Evolutionary conservation across 1,140 invertebrate species (phyloP).

Genomic region (Plutomurus gul): DNA sequence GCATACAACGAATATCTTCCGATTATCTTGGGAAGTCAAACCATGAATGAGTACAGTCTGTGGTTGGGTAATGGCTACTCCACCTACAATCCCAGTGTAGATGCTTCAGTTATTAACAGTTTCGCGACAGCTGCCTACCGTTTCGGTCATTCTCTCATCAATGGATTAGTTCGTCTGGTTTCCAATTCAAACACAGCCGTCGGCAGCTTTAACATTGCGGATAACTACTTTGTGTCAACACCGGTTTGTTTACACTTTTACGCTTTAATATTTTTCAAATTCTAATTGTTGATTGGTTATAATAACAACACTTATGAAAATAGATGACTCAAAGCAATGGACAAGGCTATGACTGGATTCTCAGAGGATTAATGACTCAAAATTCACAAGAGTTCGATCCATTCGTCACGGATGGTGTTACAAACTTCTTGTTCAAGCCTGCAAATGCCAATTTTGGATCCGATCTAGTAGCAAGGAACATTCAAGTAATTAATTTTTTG

Average conservation of each 20-base stretch:
- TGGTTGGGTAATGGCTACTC: slow-evolving; percentile 65
- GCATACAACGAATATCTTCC: slow-evolving; percentile 88
- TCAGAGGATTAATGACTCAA: slow-evolving; percentile 81
- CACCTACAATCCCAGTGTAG: slow-evolving; percentile 70
- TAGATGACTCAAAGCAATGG: slow-evolving; percentile 42
- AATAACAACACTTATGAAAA: neutral
- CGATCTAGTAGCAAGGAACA: slow-evolving; percentile 76
- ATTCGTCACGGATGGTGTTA: slow-evolving; percentile 89
- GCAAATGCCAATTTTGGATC: slow-evolving; percentile 74
- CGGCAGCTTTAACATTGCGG: slow-evolving; percentile 15
- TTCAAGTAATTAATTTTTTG: slow-evolving; percentile 21
- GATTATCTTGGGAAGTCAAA: slow-evolving; percentile 69
- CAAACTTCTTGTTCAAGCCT: slow-evolving; percentile 86
- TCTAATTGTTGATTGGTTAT: neutral
- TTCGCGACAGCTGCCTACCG: slow-evolving; percentile 89
- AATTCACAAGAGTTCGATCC: slow-evolving; percentile 93
- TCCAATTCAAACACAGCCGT: neutral
- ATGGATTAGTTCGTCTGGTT: slow-evolving; percentile 47
- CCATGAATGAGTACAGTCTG: slow-evolving; percentile 61
- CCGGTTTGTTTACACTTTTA: too few relatives aligned
- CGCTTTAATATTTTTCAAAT: neutral
- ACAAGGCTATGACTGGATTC: slow-evolving; percentile 70
- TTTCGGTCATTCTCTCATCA: slow-evolving; percentile 69
- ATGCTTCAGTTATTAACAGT: slow-evolving; percentile 84
- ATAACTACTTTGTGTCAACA: slow-evolving; percentile 37